A percentile compares a stretch with the other conserved stretches of the same genome.
Conservation (phyloP, 2,888 invertebrate genomes). For the Invenusta paracnida region DNA sequence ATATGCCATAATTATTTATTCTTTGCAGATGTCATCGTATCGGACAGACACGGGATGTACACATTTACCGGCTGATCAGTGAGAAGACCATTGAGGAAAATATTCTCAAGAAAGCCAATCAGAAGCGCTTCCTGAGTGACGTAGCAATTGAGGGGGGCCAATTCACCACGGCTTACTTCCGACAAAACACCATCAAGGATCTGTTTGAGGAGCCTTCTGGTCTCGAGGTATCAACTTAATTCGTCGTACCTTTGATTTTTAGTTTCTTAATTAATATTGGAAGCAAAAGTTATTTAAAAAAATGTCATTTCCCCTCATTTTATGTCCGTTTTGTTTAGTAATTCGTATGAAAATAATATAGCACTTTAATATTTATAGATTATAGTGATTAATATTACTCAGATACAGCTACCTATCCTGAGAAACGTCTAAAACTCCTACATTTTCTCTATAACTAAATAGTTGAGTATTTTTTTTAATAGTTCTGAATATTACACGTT, state of each 20-base stretch:
- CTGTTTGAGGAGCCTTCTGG: conserved; percentile 69
- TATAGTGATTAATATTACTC: too few species aligned
- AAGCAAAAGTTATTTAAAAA: neutral
- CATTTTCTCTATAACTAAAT: too few species aligned
- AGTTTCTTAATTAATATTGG: too few species aligned
- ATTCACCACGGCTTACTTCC: conserved; percentile 93
- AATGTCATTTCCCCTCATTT: neutral
- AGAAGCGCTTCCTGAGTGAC: conserved; percentile 90
- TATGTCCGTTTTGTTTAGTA: too few species aligned
- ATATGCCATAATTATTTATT: too few species aligned
- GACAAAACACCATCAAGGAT: conserved; percentile 84
- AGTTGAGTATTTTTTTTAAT: too few species aligned
- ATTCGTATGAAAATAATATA: too few species aligned
- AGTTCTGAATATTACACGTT: too few species aligned
- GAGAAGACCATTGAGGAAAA: conserved; percentile 97
- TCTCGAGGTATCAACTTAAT: conserved; percentile 63
- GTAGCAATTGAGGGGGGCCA: conserved; percentile 97
- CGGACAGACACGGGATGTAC: conserved; percentile 96
- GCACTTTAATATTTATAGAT: too few species aligned
- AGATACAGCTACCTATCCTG: too few species aligned
- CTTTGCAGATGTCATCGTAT: conserved; percentile 86
- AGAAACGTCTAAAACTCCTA: too few species aligned
- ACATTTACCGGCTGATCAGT: conserved; percentile 90
- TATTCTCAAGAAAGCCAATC: conserved; percentile 94
- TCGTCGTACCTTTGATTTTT: neutral